Percentiles rank a stretch among this genome's conserved stretches.
Evolutionary conservation across 1,140 invertebrate genomes (phyloP).

Genomic region (Hycleus cichorii): DNA sequence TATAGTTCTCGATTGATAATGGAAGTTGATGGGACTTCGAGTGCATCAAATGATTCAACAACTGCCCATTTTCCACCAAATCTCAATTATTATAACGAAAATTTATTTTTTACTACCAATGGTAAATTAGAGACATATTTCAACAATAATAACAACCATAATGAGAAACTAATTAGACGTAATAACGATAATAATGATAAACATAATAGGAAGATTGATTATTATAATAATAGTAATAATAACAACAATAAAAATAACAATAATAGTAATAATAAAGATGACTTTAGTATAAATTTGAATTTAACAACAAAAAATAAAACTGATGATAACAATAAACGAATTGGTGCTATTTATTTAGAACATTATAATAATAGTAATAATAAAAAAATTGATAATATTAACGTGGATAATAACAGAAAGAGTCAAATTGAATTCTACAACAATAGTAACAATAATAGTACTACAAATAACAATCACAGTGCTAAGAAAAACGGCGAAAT

Average conservation of each 20-base stretch:
- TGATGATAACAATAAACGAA: slow-evolving; percentile 24
- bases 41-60: slow-evolving; percentile 35
- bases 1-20: slow-evolving; percentile 4
- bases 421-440: slow-evolving; percentile 23
- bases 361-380: slow-evolving; percentile 29
- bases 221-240: slow-evolving; percentile 4
- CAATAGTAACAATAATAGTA: slow-evolving; percentile 21
- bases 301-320: slow-evolving; percentile 6
- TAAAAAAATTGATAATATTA: slow-evolving; percentile 24
- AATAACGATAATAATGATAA: slow-evolving; percentile 17
- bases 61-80: slow-evolving; percentile 26
- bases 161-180: slow-evolving; percentile 8
- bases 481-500: slow-evolving; percentile 19
- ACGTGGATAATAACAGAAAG: slow-evolving; percentile 16
- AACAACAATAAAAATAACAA: not conserved
- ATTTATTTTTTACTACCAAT: slow-evolving; percentile 30
- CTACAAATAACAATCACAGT: slow-evolving; percentile 30
- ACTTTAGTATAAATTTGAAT: slow-evolving; percentile 16
- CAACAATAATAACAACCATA: slow-evolving; percentile 19
- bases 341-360: slow-evolving; percentile 18
- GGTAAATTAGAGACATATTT: slow-evolving; percentile 32
- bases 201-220: slow-evolving; percentile 14
- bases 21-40: slow-evolving; percentile 36
- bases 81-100: slow-evolving; percentile 34
- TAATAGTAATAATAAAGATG: slow-evolving; percentile 14